These are phyloP conservation scores for Cavia porcellus DNA, from an alignment of 2,113 vertebrate genomes.

Conservation along the genomic window DNA sequence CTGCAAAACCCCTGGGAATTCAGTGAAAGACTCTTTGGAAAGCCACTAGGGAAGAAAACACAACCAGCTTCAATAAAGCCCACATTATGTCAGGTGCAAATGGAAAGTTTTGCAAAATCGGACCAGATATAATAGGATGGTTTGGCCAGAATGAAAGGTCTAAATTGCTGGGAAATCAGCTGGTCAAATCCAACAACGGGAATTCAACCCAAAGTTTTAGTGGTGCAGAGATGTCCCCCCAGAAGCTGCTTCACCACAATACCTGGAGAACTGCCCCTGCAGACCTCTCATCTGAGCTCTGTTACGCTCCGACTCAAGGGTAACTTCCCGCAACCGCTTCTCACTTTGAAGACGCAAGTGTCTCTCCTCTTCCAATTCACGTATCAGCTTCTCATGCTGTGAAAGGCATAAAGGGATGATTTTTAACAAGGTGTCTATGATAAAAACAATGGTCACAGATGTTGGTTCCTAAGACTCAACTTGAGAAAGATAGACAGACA, in stretches of 20 bases:
- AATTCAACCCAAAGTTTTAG: neutral
- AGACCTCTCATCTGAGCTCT: conserved; percentile 93
- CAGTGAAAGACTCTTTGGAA: neutral
- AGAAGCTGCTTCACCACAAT: neutral
- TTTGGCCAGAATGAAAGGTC: neutral
- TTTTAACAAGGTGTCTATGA: neutral
- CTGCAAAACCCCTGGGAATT: neutral
- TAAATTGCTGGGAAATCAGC: neutral
- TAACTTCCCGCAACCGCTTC: conserved; percentile 92
- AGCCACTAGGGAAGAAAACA: neutral
- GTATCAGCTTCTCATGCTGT: conserved; percentile 96
- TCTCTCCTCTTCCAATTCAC: conserved; percentile 95
- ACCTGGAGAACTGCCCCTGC: conserved; percentile 96
- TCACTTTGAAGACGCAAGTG: conserved; percentile 94
- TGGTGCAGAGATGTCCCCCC: too few relatives aligned
- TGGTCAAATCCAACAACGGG: neutral
- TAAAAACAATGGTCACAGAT: neutral
- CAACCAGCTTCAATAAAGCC: neutral
- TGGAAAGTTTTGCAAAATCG: neutral
- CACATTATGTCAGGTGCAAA: neutral
- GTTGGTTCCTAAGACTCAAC: neutral
- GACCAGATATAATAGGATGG: neutral
- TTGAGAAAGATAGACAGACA: neutral
- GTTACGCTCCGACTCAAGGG: conserved; percentile 92
- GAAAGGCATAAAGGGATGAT: conserved; percentile 59